These are phyloP conservation scores for Oncorhynchus gorbuscha DNA, from an alignment of 2,113 vertebrate species.

Conservation along the genomic window DNA sequence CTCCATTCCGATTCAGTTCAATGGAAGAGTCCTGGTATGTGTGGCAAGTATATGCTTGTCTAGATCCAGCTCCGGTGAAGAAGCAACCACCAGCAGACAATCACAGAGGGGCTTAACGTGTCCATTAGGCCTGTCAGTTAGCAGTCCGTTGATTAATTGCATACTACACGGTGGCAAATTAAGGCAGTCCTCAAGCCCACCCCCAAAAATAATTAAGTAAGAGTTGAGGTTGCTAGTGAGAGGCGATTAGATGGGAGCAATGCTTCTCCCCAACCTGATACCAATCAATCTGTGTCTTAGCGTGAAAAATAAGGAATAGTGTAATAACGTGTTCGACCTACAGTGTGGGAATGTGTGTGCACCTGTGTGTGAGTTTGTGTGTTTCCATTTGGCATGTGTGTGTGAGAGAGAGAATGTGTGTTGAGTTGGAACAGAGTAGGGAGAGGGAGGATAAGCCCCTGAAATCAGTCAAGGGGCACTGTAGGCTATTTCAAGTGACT, in stretches of 20 bases:
- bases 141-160: conserved; percentile 70
- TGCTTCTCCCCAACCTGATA: conserved; percentile 19
- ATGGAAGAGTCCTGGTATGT: conserved; percentile 33
- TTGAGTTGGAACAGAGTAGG: not conserved
- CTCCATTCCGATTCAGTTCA: conserved; percentile 36
- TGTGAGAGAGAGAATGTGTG: conserved; percentile 3
- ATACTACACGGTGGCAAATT: conserved; percentile 63
- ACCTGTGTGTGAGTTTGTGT: conserved; percentile 2
- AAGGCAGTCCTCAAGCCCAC: conserved; percentile 58
- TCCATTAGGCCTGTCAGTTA: conserved; percentile 71
- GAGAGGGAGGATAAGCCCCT: not conserved
- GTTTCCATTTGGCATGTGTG: not conserved
- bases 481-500: conserved; percentile 18
- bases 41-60: conserved; percentile 57
- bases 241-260: conserved; percentile 40
- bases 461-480: not conserved
- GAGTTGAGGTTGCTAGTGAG: conserved; percentile 60
- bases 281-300: not conserved
- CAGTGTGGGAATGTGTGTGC: conserved; percentile 28
- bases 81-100: conserved; percentile 63
- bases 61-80: conserved; percentile 40
- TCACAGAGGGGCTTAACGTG: conserved; percentile 57
- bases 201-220: conserved; percentile 67
- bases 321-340: conserved; percentile 48
- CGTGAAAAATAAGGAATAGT: conserved; percentile 8